Evolutionary conservation across 2,113 vertebrate genomes (phyloP), one percentile per base, ranked within the genome.

Genomic region (Perognathus longimembris): DNA sequence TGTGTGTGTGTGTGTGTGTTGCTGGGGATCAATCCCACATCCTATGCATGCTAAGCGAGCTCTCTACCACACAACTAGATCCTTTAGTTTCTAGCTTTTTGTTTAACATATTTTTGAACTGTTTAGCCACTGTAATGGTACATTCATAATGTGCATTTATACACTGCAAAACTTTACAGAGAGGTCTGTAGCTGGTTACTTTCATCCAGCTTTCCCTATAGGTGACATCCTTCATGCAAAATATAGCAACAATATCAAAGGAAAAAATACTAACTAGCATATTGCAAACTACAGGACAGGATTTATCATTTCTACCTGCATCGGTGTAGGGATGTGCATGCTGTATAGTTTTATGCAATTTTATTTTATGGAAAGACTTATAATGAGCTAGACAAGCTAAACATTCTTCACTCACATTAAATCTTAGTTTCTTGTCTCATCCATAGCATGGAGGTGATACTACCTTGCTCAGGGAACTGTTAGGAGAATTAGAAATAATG

Each of bases 401-500:
- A n/a, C n/a, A 70, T 75, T 71, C 57, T 17, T 82, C 64, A 79
- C 21, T 18, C 32, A 70, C 15, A 36, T 89, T 50, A 73, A 74
- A 38, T n/a, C 32, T 91, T 57, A 18, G n/a, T 20, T 85, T 76
- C 84, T 67, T 9, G n/a, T 76, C 86, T 86, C 38, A 79, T 63
- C 18, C 74, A 78, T 86, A 82, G 77, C 89, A 66, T 67, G 81
- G 34, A 36, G 14, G 20, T 84, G 42, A 85, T 34, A 38, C 66
- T 40, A 38, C 66, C n/a, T 85, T 75, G 59, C 59, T 69, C 45
- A 79, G 66, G 40, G 42, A 9, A 59, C n/a, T 75, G 18, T 78
- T n/a, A n/a, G 74, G 71, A 92, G 40, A 66, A 93, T 73, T 89
- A 71, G 21, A 80, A 61, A 89, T 61, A 71, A 71, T 64, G 63